A percentile compares a stretch with the other conserved stretches of the same genome.
Conservation (phyloP, 64 coral and sea anemone genomes). For the Montipora cactus region DNA sequence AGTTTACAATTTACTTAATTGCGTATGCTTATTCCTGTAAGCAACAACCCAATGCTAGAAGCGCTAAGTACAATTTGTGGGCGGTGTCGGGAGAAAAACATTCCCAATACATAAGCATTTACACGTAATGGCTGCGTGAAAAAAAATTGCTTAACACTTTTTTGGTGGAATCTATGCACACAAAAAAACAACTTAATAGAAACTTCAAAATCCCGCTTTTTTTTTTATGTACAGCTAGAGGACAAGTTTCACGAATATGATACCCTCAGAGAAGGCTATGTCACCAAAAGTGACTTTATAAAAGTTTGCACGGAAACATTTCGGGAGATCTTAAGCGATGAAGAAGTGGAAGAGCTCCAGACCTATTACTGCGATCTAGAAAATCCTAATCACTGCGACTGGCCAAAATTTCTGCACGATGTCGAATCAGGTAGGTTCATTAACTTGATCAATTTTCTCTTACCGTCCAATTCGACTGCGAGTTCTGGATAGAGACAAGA, state of each 20-base stretch:
- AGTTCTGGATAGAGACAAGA: too few species aligned
- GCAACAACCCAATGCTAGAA: too few species aligned
- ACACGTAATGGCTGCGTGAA: too few species aligned
- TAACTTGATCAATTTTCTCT: too few species aligned
- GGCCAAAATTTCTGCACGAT: conserved; percentile 71
- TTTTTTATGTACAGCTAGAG: conserved; percentile 42
- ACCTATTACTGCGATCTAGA: conserved; percentile 8
- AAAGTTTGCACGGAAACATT: conserved; percentile 48
- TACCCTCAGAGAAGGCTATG: conserved; percentile 33
- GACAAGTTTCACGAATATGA: conserved; percentile 69
- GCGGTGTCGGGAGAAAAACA: too few species aligned
- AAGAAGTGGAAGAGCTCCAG: conserved; percentile 46
- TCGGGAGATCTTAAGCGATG: conserved; percentile 21
- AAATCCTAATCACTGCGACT: conserved; percentile 8
- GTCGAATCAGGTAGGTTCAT: conserved; percentile 39
- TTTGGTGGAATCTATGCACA: too few species aligned
- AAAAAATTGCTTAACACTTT: too few species aligned
- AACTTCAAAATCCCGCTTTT: neutral
- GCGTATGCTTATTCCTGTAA: too few species aligned
- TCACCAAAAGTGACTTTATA: conserved; percentile 26
- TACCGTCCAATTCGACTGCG: too few species aligned
- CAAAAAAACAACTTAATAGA: neutral
- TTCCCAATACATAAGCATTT: too few species aligned
- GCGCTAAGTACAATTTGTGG: too few species aligned
- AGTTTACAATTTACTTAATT: too few species aligned